Evolutionary conservation across 2,888 invertebrate genomes (phyloP).

Genomic region (Actias luna): DNA sequence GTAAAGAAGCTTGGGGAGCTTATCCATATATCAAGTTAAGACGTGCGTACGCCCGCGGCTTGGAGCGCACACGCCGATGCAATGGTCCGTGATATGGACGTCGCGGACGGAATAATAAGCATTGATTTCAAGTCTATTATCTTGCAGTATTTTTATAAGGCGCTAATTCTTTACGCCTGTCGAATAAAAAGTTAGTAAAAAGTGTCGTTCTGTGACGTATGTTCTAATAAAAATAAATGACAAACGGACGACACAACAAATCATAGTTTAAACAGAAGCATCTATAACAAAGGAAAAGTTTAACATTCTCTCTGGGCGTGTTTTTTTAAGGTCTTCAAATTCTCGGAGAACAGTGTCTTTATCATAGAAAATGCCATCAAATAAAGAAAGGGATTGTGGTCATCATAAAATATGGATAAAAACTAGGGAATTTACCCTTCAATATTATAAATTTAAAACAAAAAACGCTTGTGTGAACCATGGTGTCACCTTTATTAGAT

Average conservation of each 20-base stretch:
- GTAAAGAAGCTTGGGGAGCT: constrained; percentile 5
- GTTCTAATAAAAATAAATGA: neutral
- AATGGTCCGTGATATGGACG: constrained; percentile 22
- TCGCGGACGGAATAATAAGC: constrained; percentile 21
- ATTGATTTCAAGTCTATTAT: neutral
- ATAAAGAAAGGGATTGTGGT: too few species aligned
- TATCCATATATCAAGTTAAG: constrained; percentile 16
- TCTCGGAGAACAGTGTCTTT: too few species aligned
- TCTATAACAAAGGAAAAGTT: too few species aligned
- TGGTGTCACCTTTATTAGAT: too few species aligned
- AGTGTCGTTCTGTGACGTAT: neutral
- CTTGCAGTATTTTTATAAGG: neutral
- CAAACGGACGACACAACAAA: neutral
- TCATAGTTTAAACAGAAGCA: too few species aligned
- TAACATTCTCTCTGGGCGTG: too few species aligned
- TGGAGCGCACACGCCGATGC: constrained; percentile 14
- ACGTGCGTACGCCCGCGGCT: constrained; percentile 5
- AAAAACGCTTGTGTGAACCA: too few species aligned
- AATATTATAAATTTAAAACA: too few species aligned
- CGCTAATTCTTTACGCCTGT: neutral
- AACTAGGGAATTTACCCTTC: too few species aligned
- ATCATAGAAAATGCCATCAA: too few species aligned
- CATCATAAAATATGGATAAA: too few species aligned
- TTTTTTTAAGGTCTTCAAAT: too few species aligned
- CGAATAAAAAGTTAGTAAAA: neutral